Percentiles rank a stretch among this genome's conserved stretches.
Evolutionary conservation across 2,888 invertebrate genomes (phyloP).

Genomic region (Dicyrtomina minuta): DNA sequence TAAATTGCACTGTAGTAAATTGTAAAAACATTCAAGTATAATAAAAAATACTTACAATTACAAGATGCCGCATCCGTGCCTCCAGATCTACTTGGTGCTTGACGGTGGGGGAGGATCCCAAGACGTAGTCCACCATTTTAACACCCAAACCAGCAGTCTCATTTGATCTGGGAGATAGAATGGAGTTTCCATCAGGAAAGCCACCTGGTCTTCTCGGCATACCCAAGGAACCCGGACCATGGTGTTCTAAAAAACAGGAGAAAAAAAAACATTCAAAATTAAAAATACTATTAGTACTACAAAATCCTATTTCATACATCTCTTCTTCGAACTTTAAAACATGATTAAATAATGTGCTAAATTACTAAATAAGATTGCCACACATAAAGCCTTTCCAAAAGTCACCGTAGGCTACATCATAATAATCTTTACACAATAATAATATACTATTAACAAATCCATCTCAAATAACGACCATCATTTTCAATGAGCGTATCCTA

Average conservation of each 20-base stretch:
- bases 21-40: too few relatives aligned
- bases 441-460: too few relatives aligned
- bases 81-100: slow-evolving; percentile 72
- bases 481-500: too few relatives aligned
- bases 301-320: too few relatives aligned
- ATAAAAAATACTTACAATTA: slow-evolving; percentile 58
- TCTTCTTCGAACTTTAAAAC: not conserved
- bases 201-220: slow-evolving; percentile 54
- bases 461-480: too few relatives aligned
- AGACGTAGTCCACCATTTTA: slow-evolving; percentile 98
- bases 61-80: slow-evolving; percentile 66
- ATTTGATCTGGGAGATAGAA: slow-evolving; percentile 73
- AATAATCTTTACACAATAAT: too few relatives aligned
- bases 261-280: not conserved
- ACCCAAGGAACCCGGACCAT: slow-evolving; percentile 49
- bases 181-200: slow-evolving; percentile 56
- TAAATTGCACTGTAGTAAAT: too few relatives aligned
- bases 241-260: slow-evolving; percentile 47
- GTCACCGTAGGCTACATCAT: too few relatives aligned
- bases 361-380: too few relatives aligned
- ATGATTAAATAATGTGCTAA: not conserved
- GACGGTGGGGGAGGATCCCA: slow-evolving; percentile 85
- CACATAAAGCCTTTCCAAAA: too few relatives aligned
- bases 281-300: not conserved
- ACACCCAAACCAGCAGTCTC: slow-evolving; percentile 88